These are phyloP conservation scores for Zaprionus obscuricornis DNA, from an alignment of 2,888 invertebrate genomes.

Conservation along the genomic window DNA sequence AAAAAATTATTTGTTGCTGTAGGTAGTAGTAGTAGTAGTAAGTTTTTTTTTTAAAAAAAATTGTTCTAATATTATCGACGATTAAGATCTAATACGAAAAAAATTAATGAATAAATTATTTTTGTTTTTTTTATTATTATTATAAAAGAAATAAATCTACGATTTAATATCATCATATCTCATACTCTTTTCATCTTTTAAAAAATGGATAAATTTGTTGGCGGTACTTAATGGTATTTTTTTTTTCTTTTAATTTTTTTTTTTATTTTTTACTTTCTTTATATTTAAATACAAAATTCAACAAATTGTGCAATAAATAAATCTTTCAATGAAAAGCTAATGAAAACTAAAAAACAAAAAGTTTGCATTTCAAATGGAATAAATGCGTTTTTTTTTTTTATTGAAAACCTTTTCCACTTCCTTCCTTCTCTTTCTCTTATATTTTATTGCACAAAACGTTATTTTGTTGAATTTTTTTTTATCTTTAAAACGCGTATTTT, in stretches of 20 bases:
- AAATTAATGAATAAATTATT: slow-evolving; percentile 40
- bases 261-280: no score
- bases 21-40: no score
- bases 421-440: slow-evolving; percentile 3
- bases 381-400: slow-evolving; percentile 71
- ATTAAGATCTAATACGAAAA: slow-evolving; percentile 64
- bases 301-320: slow-evolving; percentile 57
- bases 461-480: slow-evolving; percentile 20
- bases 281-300: slow-evolving; percentile 44
- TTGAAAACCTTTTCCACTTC: slow-evolving; percentile 51
- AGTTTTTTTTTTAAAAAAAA: no score
- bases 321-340: slow-evolving; percentile 20
- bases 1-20: slow-evolving; percentile 21
- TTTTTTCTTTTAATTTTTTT: no score
- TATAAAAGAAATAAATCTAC: no score
- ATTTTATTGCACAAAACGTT: slow-evolving; percentile 1
- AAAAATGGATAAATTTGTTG: slow-evolving; percentile 70
- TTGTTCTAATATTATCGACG: no score
- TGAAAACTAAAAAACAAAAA: slow-evolving; percentile 56
- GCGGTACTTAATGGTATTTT: slow-evolving; percentile 66
- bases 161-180: slow-evolving; percentile 48
- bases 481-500: slow-evolving; percentile 2
- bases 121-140: neutral
- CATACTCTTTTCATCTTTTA: slow-evolving; percentile 74
- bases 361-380: slow-evolving; percentile 74